Conservation (phyloP, 1,140 invertebrate genomes). For the Cephus cinctus region DNA sequence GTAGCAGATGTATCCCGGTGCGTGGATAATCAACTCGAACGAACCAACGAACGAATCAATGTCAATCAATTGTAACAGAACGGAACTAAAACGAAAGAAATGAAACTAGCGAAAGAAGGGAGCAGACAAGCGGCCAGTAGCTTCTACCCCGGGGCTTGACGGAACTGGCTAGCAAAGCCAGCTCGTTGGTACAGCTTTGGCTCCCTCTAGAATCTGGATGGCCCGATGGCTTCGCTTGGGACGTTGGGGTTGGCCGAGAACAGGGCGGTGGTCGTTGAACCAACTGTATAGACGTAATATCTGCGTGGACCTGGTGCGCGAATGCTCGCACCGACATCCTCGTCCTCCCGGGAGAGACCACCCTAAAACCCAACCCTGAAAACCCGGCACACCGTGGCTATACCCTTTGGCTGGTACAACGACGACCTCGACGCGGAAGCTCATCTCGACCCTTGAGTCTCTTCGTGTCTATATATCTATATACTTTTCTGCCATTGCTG, state of each 20-base stretch:
- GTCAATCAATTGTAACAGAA: constrained; percentile 35
- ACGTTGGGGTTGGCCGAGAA: constrained; percentile 43
- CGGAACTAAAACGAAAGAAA: constrained; percentile 52
- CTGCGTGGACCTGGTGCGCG: constrained; percentile 47
- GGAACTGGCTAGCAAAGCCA: constrained; percentile 39
- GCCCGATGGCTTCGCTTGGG: neutral
- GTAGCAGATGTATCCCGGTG: no score
- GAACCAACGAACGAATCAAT: constrained; percentile 22
- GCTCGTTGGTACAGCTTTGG: constrained; percentile 16
- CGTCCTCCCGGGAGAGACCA: no score
- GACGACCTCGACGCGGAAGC: no score
- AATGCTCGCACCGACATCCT: constrained; percentile 11
- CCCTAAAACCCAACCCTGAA: no score
- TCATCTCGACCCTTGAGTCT: no score
- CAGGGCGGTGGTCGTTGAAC: constrained; percentile 57
- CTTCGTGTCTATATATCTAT: no score
- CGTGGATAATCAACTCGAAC: constrained; percentile 20
- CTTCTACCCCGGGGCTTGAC: constrained; percentile 52
- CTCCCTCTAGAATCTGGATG: neutral
- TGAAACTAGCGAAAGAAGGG: constrained; percentile 56
- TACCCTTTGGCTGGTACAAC: no score
- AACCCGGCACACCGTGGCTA: no score
- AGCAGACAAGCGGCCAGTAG: constrained; percentile 53
- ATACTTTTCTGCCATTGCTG: no score
- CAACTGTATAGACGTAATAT: constrained; percentile 40